phyloP scores from a whole-genome alignment of 2,888 invertebrate genomes.

The Megamerina dolium region DNA sequence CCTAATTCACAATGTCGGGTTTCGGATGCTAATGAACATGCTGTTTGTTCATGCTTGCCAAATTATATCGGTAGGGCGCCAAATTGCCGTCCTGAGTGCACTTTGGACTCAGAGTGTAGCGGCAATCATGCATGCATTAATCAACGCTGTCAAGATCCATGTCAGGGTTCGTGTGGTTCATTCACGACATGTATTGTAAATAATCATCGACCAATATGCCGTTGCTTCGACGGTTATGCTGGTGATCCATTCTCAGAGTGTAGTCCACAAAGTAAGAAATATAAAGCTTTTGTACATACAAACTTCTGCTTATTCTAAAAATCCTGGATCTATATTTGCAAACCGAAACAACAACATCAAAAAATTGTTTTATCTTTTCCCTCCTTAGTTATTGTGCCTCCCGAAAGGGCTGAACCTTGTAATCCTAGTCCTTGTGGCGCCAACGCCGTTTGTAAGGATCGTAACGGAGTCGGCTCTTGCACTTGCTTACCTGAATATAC shows the following conservation, averaged over 20 bases:
- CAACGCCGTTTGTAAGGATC: slow-evolving; percentile 76
- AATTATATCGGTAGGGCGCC: slow-evolving; percentile 78
- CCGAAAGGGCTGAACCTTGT: slow-evolving; percentile 65
- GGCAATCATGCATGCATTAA: slow-evolving; percentile 77
- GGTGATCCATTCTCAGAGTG: slow-evolving; percentile 83
- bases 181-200: slow-evolving; percentile 73
- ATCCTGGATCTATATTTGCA: too few species aligned
- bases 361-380: too few species aligned
- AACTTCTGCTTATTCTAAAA: too few species aligned
- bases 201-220: slow-evolving; percentile 78
- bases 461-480: slow-evolving; percentile 77
- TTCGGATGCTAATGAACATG: slow-evolving; percentile 59
- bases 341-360: too few species aligned
- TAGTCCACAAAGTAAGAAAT: slow-evolving; percentile 54
- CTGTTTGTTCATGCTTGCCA: slow-evolving; percentile 73
- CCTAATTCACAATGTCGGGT: slow-evolving; percentile 76
- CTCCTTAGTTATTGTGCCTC: slow-evolving; percentile 45
- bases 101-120: slow-evolving; percentile 77
- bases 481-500: slow-evolving; percentile 74
- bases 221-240: slow-evolving; percentile 70
- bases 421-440: slow-evolving; percentile 82
- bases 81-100: slow-evolving; percentile 81
- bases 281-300: slow-evolving; percentile 12
- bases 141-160: slow-evolving; percentile 76
- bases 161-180: slow-evolving; percentile 76